Evolutionary conservation across 1,140 invertebrate species (phyloP).

Genomic region (Arctopsyche grandis): DNA sequence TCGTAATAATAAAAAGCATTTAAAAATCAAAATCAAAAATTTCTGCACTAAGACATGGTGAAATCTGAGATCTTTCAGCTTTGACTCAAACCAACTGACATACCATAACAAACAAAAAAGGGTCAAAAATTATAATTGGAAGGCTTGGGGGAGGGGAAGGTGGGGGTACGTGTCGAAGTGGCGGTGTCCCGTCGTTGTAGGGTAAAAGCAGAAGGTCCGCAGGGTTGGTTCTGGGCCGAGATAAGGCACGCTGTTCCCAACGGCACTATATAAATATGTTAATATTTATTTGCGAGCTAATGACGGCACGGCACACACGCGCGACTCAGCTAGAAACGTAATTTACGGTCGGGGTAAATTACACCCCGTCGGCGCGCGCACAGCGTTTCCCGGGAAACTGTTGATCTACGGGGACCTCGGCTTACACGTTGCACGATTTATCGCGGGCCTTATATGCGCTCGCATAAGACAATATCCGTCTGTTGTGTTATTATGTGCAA

Average conservation of each 20-base stretch:
- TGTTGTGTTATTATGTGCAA: slow-evolving; percentile 14
- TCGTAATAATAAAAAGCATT: no score
- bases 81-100: no score
- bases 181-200: background rate
- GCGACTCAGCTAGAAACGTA: slow-evolving; percentile 37
- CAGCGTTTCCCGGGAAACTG: background rate
- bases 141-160: no score
- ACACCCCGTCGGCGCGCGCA: background rate
- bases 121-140: no score
- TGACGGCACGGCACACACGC: slow-evolving; percentile 34
- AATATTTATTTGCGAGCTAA: slow-evolving; percentile 46
- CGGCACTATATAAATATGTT: slow-evolving; percentile 39
- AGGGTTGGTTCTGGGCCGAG: background rate
- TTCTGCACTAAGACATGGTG: no score
- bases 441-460: no score
- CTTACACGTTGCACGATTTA: no score
- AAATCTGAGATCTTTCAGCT: no score
- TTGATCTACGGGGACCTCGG: background rate
- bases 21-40: no score
- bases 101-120: no score
- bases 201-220: background rate
- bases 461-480: background rate
- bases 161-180: background rate
- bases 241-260: slow-evolving; percentile 34
- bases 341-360: slow-evolving; percentile 39